Evolutionary conservation across 2,888 invertebrate species (phyloP).

Genomic region (Leptinotarsa haldemani): DNA sequence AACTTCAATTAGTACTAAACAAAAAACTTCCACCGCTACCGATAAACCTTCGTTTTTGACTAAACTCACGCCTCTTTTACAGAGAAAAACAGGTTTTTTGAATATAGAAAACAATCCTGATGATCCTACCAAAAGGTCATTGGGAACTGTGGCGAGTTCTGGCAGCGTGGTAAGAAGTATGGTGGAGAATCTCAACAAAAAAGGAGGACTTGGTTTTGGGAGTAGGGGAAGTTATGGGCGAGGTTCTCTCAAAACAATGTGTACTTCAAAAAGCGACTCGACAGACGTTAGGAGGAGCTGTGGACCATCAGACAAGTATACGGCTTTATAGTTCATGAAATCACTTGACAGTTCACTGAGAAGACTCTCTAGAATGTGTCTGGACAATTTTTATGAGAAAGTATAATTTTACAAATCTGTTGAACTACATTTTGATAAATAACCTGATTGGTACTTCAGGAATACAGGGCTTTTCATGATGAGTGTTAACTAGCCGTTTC

Average conservation of each 20-base stretch:
- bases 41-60: slow-evolving; percentile 42
- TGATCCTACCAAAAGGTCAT: slow-evolving; percentile 29
- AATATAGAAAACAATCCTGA: slow-evolving; percentile 33
- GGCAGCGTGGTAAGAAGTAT: slow-evolving; percentile 61
- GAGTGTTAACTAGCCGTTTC: no score
- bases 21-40: slow-evolving; percentile 7
- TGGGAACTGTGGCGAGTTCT: slow-evolving; percentile 30
- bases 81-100: slow-evolving; percentile 40
- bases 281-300: slow-evolving; percentile 45
- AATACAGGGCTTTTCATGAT: no score
- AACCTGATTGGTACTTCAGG: no score
- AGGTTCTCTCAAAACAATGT: slow-evolving; percentile 61
- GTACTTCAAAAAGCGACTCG: slow-evolving; percentile 55
- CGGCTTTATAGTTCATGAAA: slow-evolving; percentile 43
- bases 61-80: slow-evolving; percentile 43
- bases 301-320: slow-evolving; percentile 49
- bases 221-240: slow-evolving; percentile 58
- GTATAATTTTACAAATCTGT: no score
- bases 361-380: neutral
- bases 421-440: no score
- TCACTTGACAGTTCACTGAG: neutral
- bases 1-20: slow-evolving; percentile 14
- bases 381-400: neutral
- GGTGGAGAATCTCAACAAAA: slow-evolving; percentile 62
- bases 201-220: slow-evolving; percentile 57